Conservation (phyloP, 1,140 invertebrate species). For the Drosophila gunungcola region DNA sequence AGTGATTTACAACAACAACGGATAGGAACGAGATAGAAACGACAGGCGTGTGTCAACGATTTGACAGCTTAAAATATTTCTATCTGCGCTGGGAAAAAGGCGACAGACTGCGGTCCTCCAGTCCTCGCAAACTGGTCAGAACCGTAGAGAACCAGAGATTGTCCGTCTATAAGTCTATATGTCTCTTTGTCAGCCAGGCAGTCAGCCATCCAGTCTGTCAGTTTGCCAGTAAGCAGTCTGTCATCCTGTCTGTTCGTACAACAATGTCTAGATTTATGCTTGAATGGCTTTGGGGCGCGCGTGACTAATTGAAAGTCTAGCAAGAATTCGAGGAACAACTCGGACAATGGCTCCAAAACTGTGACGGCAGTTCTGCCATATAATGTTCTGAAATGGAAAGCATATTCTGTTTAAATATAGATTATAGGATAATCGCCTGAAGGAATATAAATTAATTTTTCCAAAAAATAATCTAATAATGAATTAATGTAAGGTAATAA, state of each 20-base stretch:
- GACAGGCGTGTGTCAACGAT: slow-evolving; percentile 78
- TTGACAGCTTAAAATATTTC: slow-evolving; percentile 82
- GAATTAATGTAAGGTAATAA: too few relatives aligned
- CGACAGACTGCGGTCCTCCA: slow-evolving; percentile 28
- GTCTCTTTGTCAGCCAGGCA: slow-evolving; percentile 32
- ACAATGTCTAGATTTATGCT: slow-evolving; percentile 82
- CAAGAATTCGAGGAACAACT: slow-evolving; percentile 51
- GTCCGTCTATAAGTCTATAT: slow-evolving; percentile 8
- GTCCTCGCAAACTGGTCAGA: slow-evolving; percentile 39
- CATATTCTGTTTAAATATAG: not conserved
- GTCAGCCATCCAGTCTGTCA: slow-evolving; percentile 48
- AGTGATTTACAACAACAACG: slow-evolving; percentile 66
- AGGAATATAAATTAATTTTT: too few relatives aligned
- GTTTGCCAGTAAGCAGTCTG: slow-evolving; percentile 49
- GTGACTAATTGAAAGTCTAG: slow-evolving; percentile 82
- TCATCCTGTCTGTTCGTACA: slow-evolving; percentile 53
- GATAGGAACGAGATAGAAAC: slow-evolving; percentile 17
- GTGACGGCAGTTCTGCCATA: slow-evolving; percentile 5
- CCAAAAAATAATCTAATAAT: too few relatives aligned
- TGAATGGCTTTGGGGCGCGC: slow-evolving; percentile 67
- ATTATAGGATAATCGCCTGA: not conserved
- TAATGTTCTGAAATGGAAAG: slow-evolving; percentile 1
- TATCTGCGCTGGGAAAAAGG: slow-evolving; percentile 37
- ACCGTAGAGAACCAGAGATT: slow-evolving; percentile 19
- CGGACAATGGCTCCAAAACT: slow-evolving; percentile 52